Percentiles rank a stretch among this genome's conserved stretches.
Conservation (phyloP, 35 echinoderm and acorn worm species). For the Eucidaris tribuloides region DNA sequence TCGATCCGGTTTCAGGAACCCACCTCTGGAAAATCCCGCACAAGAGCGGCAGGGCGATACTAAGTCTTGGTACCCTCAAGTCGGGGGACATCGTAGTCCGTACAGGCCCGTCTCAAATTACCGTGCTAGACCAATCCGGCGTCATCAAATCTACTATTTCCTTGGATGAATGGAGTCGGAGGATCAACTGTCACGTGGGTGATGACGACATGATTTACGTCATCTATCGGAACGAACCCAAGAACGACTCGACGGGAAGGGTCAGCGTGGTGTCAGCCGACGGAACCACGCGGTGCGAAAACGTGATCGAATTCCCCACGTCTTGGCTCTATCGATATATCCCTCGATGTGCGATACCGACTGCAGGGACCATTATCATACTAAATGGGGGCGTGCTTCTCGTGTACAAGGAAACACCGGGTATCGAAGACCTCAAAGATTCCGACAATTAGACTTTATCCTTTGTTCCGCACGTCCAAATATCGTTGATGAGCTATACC, state of each 20-base stretch:
- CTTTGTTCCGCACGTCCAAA: too few relatives aligned
- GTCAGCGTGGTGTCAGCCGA: background rate
- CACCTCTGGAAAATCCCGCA: background rate
- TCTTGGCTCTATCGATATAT: background rate
- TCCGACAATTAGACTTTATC: too few relatives aligned
- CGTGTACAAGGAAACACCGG: background rate
- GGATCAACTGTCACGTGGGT: background rate
- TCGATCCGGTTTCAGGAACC: background rate
- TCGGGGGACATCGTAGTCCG: background rate
- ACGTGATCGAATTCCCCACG: conserved; percentile 3
- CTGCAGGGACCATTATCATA: background rate
- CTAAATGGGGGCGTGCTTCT: background rate
- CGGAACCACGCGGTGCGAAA: background rate
- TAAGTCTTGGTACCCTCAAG: background rate
- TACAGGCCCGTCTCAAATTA: background rate
- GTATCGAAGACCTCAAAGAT: background rate
- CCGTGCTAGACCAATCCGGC: background rate
- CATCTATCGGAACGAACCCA: background rate
- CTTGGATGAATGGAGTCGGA: background rate
- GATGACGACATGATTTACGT: conserved; percentile 18
- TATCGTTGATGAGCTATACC: too few relatives aligned
- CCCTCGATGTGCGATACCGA: background rate
- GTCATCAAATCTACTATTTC: background rate
- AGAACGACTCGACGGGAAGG: background rate
- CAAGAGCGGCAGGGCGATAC: background rate